phyloP scores from a whole-genome alignment of 2,888 invertebrate genomes.

The Salpingus planirostris region DNA sequence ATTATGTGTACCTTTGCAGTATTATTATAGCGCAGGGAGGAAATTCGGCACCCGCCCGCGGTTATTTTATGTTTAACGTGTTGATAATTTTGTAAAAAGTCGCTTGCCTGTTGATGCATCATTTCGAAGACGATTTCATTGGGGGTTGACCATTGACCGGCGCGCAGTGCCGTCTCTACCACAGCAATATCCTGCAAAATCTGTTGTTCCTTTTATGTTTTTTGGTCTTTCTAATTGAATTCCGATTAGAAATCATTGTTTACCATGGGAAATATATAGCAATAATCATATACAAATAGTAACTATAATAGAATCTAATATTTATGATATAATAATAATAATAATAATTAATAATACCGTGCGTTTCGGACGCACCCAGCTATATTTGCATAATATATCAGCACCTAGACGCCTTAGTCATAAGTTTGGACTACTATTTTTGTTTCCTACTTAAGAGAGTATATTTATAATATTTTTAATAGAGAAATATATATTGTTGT shows the following conservation, averaged over 20 bases:
- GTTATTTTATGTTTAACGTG: slow-evolving; percentile 6
- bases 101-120: no score
- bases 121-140: no score
- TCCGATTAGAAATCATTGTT: slow-evolving; percentile 24
- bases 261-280: slow-evolving; percentile 40
- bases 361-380: slow-evolving; percentile 13
- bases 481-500: slow-evolving; percentile 46
- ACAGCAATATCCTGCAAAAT: slow-evolving; percentile 31
- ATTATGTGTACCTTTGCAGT: slow-evolving; percentile 34
- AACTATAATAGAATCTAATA: slow-evolving; percentile 24
- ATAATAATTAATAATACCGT: no score
- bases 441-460: slow-evolving; percentile 53
- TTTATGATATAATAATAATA: slow-evolving; percentile 24
- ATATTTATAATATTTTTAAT: slow-evolving; percentile 51
- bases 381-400: slow-evolving; percentile 28
- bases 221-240: no score
- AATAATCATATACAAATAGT: slow-evolving; percentile 39
- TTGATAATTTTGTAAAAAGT: neutral
- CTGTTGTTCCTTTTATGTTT: slow-evolving; percentile 32
- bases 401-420: slow-evolving; percentile 42
- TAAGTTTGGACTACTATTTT: slow-evolving; percentile 54
- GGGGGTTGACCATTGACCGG: slow-evolving; percentile 29
- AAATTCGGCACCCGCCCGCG: slow-evolving; percentile 13
- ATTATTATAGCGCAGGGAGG: slow-evolving; percentile 37
- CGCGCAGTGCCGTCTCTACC: slow-evolving; percentile 29